Evolutionary conservation across 1,140 invertebrate species (phyloP), one percentile per base, ranked within the genome.

Genomic region (Zaprionus africanus): DNA sequence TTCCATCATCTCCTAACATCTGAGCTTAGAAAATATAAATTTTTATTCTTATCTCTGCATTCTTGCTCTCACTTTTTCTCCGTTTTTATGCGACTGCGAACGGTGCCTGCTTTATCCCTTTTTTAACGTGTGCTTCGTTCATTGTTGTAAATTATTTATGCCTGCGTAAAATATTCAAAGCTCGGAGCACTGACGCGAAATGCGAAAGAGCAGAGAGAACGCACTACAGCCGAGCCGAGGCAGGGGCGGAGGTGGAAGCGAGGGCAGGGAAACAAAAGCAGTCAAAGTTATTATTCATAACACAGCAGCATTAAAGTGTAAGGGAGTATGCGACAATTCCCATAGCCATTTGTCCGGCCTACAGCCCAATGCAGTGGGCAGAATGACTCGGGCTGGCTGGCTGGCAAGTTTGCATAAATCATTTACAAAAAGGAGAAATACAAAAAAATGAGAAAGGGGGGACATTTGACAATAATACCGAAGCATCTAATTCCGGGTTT

Each of bases 71-170:
- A 79, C 85, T 90, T 79, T 85, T 85, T 76, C 79, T 63, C 78
- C 49, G 70, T 73, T 86, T 81, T 84, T 81, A 71, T 71, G 63
- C 36, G 31, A 54, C 53, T 67, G 28, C 49, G 34, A 61, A 67
- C 68, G 63, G 59, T 66, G 77, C 71, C 82, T 88, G 85, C 72
- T 85, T 90, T 90, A 88, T 88, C 85, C 84, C 84, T 88, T 83
- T 76, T 76, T 76, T 57, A 72, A 90, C 85, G 85, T 90, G 85
- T 90, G 85, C 84, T 82, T 76, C 66, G 73, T 28, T 76, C 85
- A 88, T 88, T 88, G 85, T 90, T 90, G 88, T 88, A 88, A 90
- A 88, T 88, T 88, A 88, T 88, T 88, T 88, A 88, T 88, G 85
- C 85, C 82, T 90, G 85, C 76, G 81, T 90, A 90, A 88, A 88